Evolutionary conservation across 92 coral and sea anemone species (phyloP), one percentile per base, ranked within the genome.

Genomic region (Palythoa caribaeorum): DNA sequence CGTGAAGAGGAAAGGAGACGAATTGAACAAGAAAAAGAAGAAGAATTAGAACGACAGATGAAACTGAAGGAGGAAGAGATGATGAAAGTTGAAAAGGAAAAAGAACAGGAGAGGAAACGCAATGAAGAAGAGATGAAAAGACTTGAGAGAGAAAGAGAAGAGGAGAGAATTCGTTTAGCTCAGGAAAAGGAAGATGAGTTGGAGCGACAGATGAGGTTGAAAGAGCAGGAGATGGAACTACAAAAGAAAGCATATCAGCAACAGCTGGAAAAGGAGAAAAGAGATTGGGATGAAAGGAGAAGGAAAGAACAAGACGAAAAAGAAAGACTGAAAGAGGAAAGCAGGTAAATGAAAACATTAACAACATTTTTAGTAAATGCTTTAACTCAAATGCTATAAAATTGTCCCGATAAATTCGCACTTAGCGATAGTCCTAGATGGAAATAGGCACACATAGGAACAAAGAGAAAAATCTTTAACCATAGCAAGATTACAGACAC

Each of bases 211-310:
- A 96, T 90, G 95, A 88, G 94, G 5, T 66, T 89, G 44, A 94
- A 95, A 36, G 98, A 96, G 79, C 92, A 93, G 28, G 95, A 96
- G 47, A 95, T 92, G 94, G 95, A 94, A 47, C 39, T 88, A 16
- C 96, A 89, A 89, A 92, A 73, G 89, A 77, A 77, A 73, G 73
- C 85, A 76, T 94, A 90, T 75, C 94, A 97, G 69, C 94, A 94
- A 48, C 89, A 68, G 48, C 90, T 92, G 51, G 96, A 91, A 38
- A 94, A 88, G 2, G 95, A 88, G 77, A 87, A 94, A 76, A 73
- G 86, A 37, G 90, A 88, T 2, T 71, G 88, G 85, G 92, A 90
- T 51, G 92, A 94, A 65, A 90, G 92, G 79, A 70, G 71, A 70
- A 63, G 15, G 48, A 80, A 55, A 59, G 91, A 90, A 52, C 94